Conservation (phyloP, 1,140 invertebrate genomes). For the Gerris buenoi region DNA sequence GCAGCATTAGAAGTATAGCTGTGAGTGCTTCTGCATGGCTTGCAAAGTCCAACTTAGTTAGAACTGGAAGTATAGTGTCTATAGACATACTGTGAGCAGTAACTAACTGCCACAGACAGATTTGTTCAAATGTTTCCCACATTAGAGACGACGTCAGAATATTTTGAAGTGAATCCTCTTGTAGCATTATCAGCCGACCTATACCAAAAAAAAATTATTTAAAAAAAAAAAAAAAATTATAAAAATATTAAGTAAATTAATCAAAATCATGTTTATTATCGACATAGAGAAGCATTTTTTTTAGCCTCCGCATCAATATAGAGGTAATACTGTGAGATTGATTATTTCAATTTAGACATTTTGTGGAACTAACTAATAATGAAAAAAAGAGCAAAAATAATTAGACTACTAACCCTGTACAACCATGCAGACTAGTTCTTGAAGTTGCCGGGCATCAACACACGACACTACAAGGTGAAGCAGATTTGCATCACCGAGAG, state of each 20-base stretch:
- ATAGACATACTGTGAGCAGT: slow-evolving; percentile 82
- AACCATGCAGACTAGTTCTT: slow-evolving; percentile 76
- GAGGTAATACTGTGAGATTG: too few species aligned
- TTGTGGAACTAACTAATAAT: too few species aligned
- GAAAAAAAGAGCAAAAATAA: slow-evolving; percentile 27
- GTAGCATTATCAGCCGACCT: slow-evolving; percentile 51
- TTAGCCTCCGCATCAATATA: too few species aligned
- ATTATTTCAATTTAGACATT: too few species aligned
- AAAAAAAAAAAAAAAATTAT: too few species aligned
- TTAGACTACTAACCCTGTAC: slow-evolving; percentile 55
- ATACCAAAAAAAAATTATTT: too few species aligned
- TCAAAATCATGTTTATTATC: too few species aligned
- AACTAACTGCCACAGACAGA: slow-evolving; percentile 89
- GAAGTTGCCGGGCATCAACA: slow-evolving; percentile 74
- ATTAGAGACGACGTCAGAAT: slow-evolving; percentile 66
- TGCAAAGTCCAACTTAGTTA: slow-evolving; percentile 74
- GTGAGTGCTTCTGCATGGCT: slow-evolving; percentile 83
- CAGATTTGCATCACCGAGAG: slow-evolving; percentile 69
- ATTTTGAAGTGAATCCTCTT: slow-evolving; percentile 51
- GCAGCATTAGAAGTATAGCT: slow-evolving; percentile 75
- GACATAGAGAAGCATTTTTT: neutral
- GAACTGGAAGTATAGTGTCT: slow-evolving; percentile 72
- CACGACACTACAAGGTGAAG: slow-evolving; percentile 74
- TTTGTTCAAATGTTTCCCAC: slow-evolving; percentile 95
- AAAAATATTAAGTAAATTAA: too few species aligned